Conservation (phyloP, 1,140 invertebrate genomes). For the Polyergus mexicanus region DNA sequence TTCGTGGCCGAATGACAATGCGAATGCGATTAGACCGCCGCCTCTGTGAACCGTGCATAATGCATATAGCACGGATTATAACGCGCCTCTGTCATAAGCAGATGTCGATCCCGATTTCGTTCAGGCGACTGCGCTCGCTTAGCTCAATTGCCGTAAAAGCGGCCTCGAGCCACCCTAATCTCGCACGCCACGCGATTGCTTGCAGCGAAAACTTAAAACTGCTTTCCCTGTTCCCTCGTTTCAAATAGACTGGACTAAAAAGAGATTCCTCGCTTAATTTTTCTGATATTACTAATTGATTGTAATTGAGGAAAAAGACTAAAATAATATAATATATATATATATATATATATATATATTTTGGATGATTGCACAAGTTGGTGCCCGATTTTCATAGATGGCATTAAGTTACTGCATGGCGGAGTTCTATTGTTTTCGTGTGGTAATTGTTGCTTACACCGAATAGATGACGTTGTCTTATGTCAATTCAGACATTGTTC, state of each 20-base stretch:
- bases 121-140: conserved; percentile 73
- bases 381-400: too few relatives aligned
- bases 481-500: too few relatives aligned
- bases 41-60: conserved; percentile 67
- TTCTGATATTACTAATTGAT: not conserved
- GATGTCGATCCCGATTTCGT: conserved; percentile 82
- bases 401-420: too few relatives aligned
- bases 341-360: too few relatives aligned
- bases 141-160: conserved; percentile 85
- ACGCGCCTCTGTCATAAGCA: conserved; percentile 84
- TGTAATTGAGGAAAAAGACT: too few relatives aligned
- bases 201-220: conserved; percentile 29
- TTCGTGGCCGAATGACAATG: conserved; percentile 36
- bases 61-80: conserved; percentile 79
- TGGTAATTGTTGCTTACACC: too few relatives aligned
- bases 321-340: too few relatives aligned
- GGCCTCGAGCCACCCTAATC: conserved; percentile 69
- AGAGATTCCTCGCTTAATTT: not conserved
- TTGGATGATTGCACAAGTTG: too few relatives aligned
- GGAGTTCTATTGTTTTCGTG: too few relatives aligned
- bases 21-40: conserved; percentile 65
- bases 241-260: not conserved
- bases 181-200: conserved; percentile 53
- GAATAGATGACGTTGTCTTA: too few relatives aligned
- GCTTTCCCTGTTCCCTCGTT: not conserved